A percentile compares a stretch with the other conserved stretches of the same genome.
These are phyloP conservation scores for Zygothrica quintamaculata DNA, from an alignment of 2,888 invertebrate genomes.

Conservation along the genomic window DNA sequence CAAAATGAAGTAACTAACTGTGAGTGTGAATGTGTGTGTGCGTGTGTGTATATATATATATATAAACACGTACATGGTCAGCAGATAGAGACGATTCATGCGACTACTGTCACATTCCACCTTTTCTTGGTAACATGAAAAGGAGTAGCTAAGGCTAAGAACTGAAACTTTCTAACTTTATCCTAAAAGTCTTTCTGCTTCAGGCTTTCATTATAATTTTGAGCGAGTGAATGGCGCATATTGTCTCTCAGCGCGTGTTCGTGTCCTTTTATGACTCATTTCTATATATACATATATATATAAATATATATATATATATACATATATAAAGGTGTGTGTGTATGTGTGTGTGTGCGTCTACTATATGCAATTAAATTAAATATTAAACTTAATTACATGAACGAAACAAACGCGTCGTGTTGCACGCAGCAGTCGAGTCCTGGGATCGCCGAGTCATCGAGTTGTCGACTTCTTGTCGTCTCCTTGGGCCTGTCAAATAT, in stretches of 20 bases:
- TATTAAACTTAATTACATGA: slow-evolving; percentile 82
- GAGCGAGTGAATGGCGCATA: slow-evolving; percentile 56
- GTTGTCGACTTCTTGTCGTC: slow-evolving; percentile 25
- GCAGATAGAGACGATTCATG: slow-evolving; percentile 18
- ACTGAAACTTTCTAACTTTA: slow-evolving; percentile 18
- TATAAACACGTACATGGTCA: slow-evolving; percentile 18
- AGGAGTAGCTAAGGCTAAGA: slow-evolving; percentile 28
- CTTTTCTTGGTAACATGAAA: slow-evolving; percentile 5
- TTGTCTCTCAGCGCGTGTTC: slow-evolving; percentile 65
- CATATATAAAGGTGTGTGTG: slow-evolving; percentile 16
- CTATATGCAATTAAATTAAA: slow-evolving; percentile 82
- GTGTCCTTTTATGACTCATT: slow-evolving; percentile 60
- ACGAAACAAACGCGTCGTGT: slow-evolving; percentile 70
- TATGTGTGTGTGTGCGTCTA: slow-evolving; percentile 39
- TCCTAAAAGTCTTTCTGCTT: slow-evolving; percentile 39
- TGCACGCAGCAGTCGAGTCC: slow-evolving; percentile 44
- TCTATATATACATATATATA: slow-evolving; percentile 32
- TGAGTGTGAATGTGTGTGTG: background rate
- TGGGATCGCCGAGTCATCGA: slow-evolving; percentile 41
- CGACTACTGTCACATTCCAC: slow-evolving; percentile 25
- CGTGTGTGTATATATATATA: slow-evolving; percentile 3
- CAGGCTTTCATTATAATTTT: slow-evolving; percentile 72
- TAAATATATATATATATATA: slow-evolving; percentile 32
- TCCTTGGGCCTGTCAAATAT: slow-evolving; percentile 70
- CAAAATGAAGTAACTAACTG: slow-evolving; percentile 65